phyloP scores from a whole-genome alignment of 2,797 vertebrate species.

The Amblyraja radiata region DNA sequence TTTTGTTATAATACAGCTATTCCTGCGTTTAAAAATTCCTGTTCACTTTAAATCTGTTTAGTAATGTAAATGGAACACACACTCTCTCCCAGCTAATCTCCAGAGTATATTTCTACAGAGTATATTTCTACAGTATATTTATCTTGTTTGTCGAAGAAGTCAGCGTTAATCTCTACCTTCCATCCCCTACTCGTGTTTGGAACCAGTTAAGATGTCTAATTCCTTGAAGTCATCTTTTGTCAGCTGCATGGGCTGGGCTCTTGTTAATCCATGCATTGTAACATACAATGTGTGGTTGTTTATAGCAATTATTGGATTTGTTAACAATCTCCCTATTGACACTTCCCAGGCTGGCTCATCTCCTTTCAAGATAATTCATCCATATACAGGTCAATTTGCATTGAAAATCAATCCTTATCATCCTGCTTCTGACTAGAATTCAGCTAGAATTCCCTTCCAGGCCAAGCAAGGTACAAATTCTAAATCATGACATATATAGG shows the following conservation, averaged over 20 bases:
- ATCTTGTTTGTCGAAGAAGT: neutral
- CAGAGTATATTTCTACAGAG: neutral
- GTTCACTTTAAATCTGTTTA: neutral
- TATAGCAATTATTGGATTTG: neutral
- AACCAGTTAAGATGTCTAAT: neutral
- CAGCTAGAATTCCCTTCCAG: neutral
- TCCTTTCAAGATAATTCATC: neutral
- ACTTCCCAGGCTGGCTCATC: neutral
- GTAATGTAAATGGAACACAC: neutral
- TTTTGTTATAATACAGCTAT: neutral
- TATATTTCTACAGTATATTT: too few species aligned
- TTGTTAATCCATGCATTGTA: neutral
- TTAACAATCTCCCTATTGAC: neutral
- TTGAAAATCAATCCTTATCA: neutral
- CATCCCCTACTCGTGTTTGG: neutral
- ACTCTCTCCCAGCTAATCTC: neutral
- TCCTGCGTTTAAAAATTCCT: neutral
- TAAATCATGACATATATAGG: neutral
- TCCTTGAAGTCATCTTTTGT: neutral
- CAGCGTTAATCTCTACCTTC: neutral
- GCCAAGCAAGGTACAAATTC: neutral
- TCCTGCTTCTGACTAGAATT: neutral
- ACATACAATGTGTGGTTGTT: neutral
- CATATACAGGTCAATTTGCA: neutral
- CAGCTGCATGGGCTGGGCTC: neutral